Evolutionary conservation across 2,797 vertebrate species (phyloP).

Genomic region (Acipenser transmontanus): DNA sequence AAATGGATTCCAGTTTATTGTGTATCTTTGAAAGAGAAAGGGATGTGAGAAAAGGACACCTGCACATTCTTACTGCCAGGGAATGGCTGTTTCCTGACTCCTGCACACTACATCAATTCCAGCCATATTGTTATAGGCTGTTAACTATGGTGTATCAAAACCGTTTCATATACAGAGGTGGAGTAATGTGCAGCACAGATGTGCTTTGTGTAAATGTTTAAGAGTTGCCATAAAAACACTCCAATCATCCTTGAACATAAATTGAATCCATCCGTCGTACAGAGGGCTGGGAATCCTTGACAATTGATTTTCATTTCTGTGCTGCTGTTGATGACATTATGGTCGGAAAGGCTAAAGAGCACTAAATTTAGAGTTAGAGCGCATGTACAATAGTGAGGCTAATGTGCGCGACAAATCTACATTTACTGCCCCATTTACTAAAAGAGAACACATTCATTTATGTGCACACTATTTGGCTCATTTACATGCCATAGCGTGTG

Average conservation of each 20-base stretch:
- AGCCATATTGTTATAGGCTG: constrained; percentile 26
- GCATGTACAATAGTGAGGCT: too few relatives aligned
- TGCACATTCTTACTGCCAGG: constrained; percentile 7
- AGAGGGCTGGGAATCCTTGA: constrained; percentile 9
- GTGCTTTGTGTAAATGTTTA: constrained; percentile 27
- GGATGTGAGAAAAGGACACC: constrained; percentile 24
- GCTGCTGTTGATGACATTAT: neutral
- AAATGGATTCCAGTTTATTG: too few relatives aligned
- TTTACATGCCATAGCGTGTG: too few relatives aligned
- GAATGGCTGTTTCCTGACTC: constrained; percentile 1
- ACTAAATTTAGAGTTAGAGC: too few relatives aligned
- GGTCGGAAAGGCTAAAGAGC: too few relatives aligned
- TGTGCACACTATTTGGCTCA: too few relatives aligned
- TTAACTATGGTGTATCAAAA: constrained; percentile 31
- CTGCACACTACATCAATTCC: constrained; percentile 28
- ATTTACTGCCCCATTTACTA: too few relatives aligned
- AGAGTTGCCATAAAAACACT: constrained; percentile 33
- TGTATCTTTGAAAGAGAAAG: neutral
- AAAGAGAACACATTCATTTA: too few relatives aligned
- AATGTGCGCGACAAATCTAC: too few relatives aligned
- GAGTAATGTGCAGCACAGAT: constrained; percentile 39
- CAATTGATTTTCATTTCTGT: neutral
- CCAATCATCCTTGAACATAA: neutral
- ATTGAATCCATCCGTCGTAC: constrained; percentile 28
- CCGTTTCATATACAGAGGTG: constrained; percentile 28